phyloP scores from a whole-genome alignment of 2,113 vertebrate genomes.

The Sander vitreus region DNA sequence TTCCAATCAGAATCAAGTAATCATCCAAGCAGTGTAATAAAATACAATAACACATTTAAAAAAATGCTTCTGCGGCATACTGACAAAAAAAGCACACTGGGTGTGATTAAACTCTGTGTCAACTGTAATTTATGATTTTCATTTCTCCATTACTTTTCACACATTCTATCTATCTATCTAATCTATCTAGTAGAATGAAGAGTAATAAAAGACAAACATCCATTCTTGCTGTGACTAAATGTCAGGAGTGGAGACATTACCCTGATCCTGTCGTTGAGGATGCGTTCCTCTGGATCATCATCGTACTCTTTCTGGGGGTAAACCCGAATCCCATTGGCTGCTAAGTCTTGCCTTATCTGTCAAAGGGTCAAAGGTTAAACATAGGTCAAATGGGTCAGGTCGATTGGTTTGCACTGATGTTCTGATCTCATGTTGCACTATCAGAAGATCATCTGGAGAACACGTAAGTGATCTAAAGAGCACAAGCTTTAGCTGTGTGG shows the following conservation, averaged over 20 bases:
- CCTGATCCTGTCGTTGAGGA: conserved; percentile 91
- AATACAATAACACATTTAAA: too few species aligned
- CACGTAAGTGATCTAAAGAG: neutral
- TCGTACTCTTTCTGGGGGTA: conserved; percentile 93
- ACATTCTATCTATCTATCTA: neutral
- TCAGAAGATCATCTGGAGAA: neutral
- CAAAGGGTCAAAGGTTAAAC: conserved; percentile 32
- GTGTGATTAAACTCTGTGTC: neutral
- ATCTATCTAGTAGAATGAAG: neutral
- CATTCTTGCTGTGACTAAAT: neutral
- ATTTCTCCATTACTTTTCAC: neutral
- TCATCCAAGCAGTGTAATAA: too few species aligned
- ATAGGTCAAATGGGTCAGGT: neutral
- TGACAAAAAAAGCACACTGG: neutral
- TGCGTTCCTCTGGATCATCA: conserved; percentile 88
- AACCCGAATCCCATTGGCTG: conserved; percentile 87
- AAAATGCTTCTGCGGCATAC: too few species aligned
- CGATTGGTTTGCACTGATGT: neutral
- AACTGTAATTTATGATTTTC: too few species aligned
- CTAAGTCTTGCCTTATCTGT: conserved; percentile 93
- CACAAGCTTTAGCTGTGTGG: neutral
- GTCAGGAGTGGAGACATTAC: conserved; percentile 73
- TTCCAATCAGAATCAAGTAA: too few species aligned
- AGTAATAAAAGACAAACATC: neutral
- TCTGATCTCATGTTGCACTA: neutral